Base-by-base conservation (phyloP, 1,140 invertebrate genomes). In the Microplitis mediator region DNA sequence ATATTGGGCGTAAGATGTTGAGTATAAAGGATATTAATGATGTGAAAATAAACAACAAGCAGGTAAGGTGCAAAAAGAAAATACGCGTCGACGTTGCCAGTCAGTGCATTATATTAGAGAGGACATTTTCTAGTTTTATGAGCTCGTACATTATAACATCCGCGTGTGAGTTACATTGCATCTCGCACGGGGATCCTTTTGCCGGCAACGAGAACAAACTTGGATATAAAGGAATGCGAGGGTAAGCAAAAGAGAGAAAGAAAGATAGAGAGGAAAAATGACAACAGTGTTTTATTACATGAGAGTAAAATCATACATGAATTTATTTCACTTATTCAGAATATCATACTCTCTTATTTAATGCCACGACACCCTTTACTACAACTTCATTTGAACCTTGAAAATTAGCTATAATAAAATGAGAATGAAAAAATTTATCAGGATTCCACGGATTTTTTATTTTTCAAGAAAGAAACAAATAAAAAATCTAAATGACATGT, bases 121-220 rank as follows among this genome's bases (percentile, higher is more conserved):
- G 60, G 75, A 73, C 75, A 76, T 45, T 77, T 78, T 76, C 76
- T 71, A 77, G 73, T 58, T 81, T 82, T 81, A 82, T 78, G 77
- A 77, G 76, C 73, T 78, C 76, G 70, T 79, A 79, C 77, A 76
- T 80, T 80, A 82, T 75, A 73, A 60, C 74, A 60, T 45, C n/a
- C 31, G 14, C 23, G 31, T 61, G 58, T 61, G 39, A 45, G 39
- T 45, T 45, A 45, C 39, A 45, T 45, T 5, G 39, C 39, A 45
- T 45, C 39, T 45, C 39, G 39, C 39, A 45, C 39, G 39, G 39
- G 39, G 39, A 45, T 45, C 39, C 39, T 45, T 45, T 45, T 60
- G 35, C 62, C 51, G 54, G 39, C 36, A 34, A 66, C 51, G 50
- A 62, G 67, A 65, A 63, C 69, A 68, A 63, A 74, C 71, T 45